Conservation (phyloP, 2,113 vertebrate species). For the Raja brachyura region DNA sequence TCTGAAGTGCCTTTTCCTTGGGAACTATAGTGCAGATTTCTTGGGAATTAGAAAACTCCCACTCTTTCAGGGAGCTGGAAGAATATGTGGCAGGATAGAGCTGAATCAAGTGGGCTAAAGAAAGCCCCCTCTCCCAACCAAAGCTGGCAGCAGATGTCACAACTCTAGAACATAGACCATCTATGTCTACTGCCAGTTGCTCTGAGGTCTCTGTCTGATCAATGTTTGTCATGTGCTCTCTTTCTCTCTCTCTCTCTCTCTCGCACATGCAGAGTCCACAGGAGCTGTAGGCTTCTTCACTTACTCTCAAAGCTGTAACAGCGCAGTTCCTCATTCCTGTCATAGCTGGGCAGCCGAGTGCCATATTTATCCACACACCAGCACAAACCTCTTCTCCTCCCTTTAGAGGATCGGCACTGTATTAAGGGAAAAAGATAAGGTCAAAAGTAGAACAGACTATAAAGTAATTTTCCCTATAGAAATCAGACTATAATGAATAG, state of each 20-base stretch:
- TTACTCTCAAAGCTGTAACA: slow-evolving; percentile 75
- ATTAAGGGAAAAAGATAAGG: slow-evolving; percentile 40
- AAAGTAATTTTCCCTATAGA: background rate
- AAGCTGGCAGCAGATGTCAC: slow-evolving; percentile 41
- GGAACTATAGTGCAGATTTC: slow-evolving; percentile 65
- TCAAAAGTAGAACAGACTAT: background rate
- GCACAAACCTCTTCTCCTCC: slow-evolving; percentile 84
- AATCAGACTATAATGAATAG: background rate
- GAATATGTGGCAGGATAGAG: slow-evolving; percentile 30
- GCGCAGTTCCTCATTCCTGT: slow-evolving; percentile 68
- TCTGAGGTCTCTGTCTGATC: slow-evolving; percentile 46
- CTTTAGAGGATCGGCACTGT: slow-evolving; percentile 89
- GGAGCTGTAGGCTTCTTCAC: slow-evolving; percentile 51
- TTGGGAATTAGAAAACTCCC: slow-evolving; percentile 45
- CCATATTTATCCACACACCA: slow-evolving; percentile 96
- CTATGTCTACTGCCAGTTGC: slow-evolving; percentile 41
- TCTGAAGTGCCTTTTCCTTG: slow-evolving; percentile 50
- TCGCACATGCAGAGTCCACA: slow-evolving; percentile 43
- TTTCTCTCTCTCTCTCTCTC: background rate
- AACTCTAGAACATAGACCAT: slow-evolving; percentile 39
- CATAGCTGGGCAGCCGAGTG: slow-evolving; percentile 72
- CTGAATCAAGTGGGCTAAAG: slow-evolving; percentile 32
- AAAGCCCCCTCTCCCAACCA: background rate
- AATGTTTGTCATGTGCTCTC: slow-evolving; percentile 31
- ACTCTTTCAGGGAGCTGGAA: slow-evolving; percentile 28